Evolutionary conservation across 2,797 vertebrate species (phyloP), one percentile per base, ranked within the genome.

Genomic region (Pteropus rufus): DNA sequence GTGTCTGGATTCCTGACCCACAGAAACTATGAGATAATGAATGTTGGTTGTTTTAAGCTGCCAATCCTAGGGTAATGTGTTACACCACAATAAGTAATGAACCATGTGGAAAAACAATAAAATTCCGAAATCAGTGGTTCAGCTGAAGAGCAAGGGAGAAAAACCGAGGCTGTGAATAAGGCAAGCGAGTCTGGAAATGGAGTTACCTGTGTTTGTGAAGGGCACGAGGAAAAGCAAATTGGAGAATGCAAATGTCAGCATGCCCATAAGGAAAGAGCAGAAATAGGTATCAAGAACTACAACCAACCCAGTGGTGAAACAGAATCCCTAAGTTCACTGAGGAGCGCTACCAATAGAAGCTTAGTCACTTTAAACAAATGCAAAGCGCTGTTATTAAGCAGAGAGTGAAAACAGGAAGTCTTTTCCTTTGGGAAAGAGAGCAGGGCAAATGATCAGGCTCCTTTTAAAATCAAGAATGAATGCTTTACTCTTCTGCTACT

Each of bases 401-500:
- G 54, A 94, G 60, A 70, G 19, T 44, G n/a, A 65, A 92, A 88
- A 81, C 23, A 67, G 65, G 60, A 49, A 72, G 34, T 23, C 16
- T 84, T 58, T 56, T 76, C 54, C 75, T 67, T 54, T 15, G 23
- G 41, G 62, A 86, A 89, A 95, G 41, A 82, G 10, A 70, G 19
- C 23, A 89, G 75, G 60, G 41, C 46, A 79, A 83, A 58, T 65
- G n/a, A 80, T 69, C 67, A 39, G 41, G 11, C 39, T 67, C 29
- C 60, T 81, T 93, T 75, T 54, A 6, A 15, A 91, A 89, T 79
- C 88, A 31, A 49, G 36, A 62, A 56, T 83, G 77, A 91, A 91
- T 92, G 76, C 54, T 89, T 93, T 83, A 65, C 41, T 86, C 46
- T 90, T 87, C 49, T 91, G 52, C 73, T 67, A 58, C 90, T 87